Base-by-base conservation (phyloP, 2,797 vertebrate species). In the Sebastes cheni region DNA sequence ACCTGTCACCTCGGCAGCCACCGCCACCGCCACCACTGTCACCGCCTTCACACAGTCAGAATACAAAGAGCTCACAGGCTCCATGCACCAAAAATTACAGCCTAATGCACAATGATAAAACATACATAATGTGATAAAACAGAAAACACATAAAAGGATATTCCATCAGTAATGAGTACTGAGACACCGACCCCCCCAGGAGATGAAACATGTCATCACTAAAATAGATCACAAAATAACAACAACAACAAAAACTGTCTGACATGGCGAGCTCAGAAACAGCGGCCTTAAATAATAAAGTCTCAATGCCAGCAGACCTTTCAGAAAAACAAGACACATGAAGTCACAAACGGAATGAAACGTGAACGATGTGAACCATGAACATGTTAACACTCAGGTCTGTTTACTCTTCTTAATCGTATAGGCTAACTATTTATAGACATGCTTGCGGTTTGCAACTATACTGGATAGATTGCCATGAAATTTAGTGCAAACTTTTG, bases 1-100 rank as follows among this genome's bases (percentile, higher is more conserved):
- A 64, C 77, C 76, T 16, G 54, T 81, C 81, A 85, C 83, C 80
- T 80, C 71, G 5, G 60, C 8, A 22, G 82, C 69, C 72, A 59
- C 59, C 56, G 32, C 73, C 5, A 59, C 59, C 56, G 25, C 42
- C 54, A 13, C 18, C 73, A 39, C 71, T 6, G 74, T 76, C 77
- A n/a, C 69, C 42, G 58, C 83, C 75, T 72, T 76, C 76, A 36
- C 55, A 3, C 70, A 25, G 39, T 23, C 75, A 70, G 68, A 80
- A 65, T 18, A 80, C 65, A 78, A 61, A 83, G 72, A 76, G 65
- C 62, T 14, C 3, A 36, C 42, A 74, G 69, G 68, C 72, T 50
- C 22, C 13, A 25, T 6, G 5, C 54, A n/a, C n/a, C 34, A 3
- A 12, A 29, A 34, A 12, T 50, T 55, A 54, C 20, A 30, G 34